These are phyloP conservation scores for Barbus barbus DNA, from an alignment of 2,113 vertebrate genomes.

Conservation along the genomic window DNA sequence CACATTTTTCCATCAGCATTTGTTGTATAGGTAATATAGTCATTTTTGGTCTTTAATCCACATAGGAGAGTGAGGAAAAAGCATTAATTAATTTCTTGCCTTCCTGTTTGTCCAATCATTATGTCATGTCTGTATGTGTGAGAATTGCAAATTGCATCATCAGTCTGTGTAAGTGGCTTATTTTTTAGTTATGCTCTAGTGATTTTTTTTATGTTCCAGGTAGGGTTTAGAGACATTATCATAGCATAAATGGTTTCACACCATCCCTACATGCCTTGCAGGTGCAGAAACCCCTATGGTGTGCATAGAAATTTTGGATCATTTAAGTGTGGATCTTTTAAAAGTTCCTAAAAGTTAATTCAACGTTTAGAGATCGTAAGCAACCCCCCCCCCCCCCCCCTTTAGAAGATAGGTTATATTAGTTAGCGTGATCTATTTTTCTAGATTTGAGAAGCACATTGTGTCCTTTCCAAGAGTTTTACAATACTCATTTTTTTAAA, in stretches of 20 bases:
- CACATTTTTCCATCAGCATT: conserved; percentile 41
- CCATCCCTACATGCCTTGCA: conserved; percentile 36
- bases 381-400: too few species aligned
- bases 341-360: too few species aligned
- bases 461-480: neutral
- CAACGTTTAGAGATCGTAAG: too few species aligned
- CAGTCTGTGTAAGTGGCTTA: conserved; percentile 57
- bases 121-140: conserved; percentile 60
- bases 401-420: neutral
- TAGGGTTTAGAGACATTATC: conserved; percentile 26
- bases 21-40: conserved; percentile 53
- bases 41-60: conserved; percentile 36
- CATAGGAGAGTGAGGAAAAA: neutral
- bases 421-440: neutral
- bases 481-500: too few species aligned
- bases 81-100: conserved; percentile 9
- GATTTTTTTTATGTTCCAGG: conserved; percentile 44
- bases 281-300: conserved; percentile 3
- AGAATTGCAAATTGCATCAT: conserved; percentile 68
- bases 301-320: neutral
- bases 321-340: neutral
- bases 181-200: conserved; percentile 46
- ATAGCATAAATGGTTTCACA: conserved; percentile 19
- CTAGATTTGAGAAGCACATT: neutral
- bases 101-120: conserved; percentile 49